Conservation (phyloP, 2,113 vertebrate genomes). For the Onychostoma macrolepis region DNA sequence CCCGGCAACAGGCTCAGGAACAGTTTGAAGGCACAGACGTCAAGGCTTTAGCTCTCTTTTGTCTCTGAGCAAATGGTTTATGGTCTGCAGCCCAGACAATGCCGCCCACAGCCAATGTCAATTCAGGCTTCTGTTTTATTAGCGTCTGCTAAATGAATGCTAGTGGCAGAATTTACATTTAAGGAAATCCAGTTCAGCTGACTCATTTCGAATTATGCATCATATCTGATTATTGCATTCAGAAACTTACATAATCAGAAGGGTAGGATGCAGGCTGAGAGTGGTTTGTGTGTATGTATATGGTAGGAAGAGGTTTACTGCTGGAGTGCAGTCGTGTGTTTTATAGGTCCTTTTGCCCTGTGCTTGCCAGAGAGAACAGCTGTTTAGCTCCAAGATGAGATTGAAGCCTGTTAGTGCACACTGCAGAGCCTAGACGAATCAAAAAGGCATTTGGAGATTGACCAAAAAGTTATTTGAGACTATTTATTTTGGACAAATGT, state of each 20-base stretch:
- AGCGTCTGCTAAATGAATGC: slow-evolving; percentile 19
- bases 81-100: slow-evolving; percentile 56
- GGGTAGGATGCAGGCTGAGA: not conserved
- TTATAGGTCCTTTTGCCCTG: slow-evolving; percentile 48
- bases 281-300: slow-evolving; percentile 19
- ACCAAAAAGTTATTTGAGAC: not conserved
- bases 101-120: slow-evolving; percentile 60
- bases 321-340: slow-evolving; percentile 40
- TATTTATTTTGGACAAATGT: not conserved
- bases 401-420: not conserved
- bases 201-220: slow-evolving; percentile 5
- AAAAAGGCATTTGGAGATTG: not conserved
- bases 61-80: slow-evolving; percentile 56
- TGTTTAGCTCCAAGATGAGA: slow-evolving; percentile 33
- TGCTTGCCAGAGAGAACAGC: slow-evolving; percentile 47
- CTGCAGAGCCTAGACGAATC: not conserved
- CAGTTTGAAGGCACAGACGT: slow-evolving; percentile 41
- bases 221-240: slow-evolving; percentile 24
- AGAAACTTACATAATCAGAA: not conserved
- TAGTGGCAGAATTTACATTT: slow-evolving; percentile 32
- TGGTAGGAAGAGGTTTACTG: slow-evolving; percentile 42
- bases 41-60: slow-evolving; percentile 49
- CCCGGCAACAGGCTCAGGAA: slow-evolving; percentile 52
- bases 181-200: slow-evolving; percentile 23
- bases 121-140: slow-evolving; percentile 47